phyloP scores from a whole-genome alignment of 2,113 vertebrate genomes.

The Urocolius indicus region DNA sequence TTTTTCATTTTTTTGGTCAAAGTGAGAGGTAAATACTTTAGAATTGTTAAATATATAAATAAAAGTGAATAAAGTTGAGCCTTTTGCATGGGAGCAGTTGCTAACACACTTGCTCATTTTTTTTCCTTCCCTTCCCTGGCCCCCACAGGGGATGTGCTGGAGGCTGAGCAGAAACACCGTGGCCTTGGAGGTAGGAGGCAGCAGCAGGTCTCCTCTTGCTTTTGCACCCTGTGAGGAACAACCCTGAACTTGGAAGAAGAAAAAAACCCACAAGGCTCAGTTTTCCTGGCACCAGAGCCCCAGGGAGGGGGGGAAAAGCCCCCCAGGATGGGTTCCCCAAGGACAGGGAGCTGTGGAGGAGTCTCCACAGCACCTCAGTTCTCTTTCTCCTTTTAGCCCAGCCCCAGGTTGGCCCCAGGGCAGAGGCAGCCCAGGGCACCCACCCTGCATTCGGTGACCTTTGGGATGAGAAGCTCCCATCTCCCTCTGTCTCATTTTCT shows the following conservation, averaged over 20 bases:
- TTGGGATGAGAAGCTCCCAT: neutral
- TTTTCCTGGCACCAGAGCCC: neutral
- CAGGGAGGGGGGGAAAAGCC: neutral
- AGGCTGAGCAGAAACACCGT: neutral
- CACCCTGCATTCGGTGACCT: too few species aligned
- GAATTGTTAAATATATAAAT: slow-evolving; percentile 86
- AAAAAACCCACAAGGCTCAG: neutral
- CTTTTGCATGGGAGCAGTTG: slow-evolving; percentile 78
- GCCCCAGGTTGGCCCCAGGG: too few species aligned
- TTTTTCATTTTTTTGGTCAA: slow-evolving; percentile 83
- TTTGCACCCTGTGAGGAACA: neutral
- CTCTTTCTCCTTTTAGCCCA: too few species aligned
- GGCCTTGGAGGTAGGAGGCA: neutral
- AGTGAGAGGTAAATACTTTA: slow-evolving; percentile 85
- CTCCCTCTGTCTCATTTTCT: neutral
- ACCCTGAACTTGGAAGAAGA: neutral
- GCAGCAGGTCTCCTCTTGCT: neutral
- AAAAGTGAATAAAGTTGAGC: slow-evolving; percentile 85
- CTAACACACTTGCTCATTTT: slow-evolving; percentile 30
- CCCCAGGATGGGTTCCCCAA: too few species aligned
- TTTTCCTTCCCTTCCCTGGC: neutral
- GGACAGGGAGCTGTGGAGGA: rapidly evolving
- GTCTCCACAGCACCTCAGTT: too few species aligned
- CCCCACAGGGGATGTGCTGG: rapidly evolving
- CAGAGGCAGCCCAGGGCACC: too few species aligned